These are phyloP conservation scores for Phacellophora camtschatica DNA, from an alignment of 30 jellyfish, hydroid and myxozoan genomes.

Conservation along the genomic window DNA sequence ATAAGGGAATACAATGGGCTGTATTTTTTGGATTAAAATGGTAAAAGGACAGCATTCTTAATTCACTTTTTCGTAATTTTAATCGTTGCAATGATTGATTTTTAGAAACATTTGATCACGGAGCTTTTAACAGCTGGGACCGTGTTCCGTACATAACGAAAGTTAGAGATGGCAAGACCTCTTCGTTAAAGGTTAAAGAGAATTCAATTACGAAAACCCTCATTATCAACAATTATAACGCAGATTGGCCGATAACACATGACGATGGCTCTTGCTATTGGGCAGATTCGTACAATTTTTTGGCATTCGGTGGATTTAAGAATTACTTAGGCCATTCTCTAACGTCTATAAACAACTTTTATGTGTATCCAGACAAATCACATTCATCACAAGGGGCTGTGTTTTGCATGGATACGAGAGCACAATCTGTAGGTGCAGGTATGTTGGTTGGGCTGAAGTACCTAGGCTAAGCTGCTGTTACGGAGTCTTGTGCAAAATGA, in stretches of 20 bases:
- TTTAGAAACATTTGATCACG: constrained; percentile 92
- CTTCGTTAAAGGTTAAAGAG: constrained; percentile 62
- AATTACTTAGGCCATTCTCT: constrained; percentile 85
- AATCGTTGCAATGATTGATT: background rate
- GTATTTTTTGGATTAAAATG: no score
- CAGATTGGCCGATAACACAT: constrained; percentile 95
- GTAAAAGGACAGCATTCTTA: background rate
- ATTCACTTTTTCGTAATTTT: background rate
- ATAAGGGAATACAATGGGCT: no score
- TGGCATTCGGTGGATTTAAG: constrained; percentile 92
- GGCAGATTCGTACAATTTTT: constrained; percentile 78
- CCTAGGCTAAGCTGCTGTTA: background rate
- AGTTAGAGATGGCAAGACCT: constrained; percentile 49
- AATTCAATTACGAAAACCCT: constrained; percentile 60
- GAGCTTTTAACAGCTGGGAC: constrained; percentile 96
- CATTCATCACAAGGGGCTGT: constrained; percentile 32
- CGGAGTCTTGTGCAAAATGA: no score
- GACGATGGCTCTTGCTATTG: constrained; percentile 97
- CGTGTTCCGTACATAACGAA: constrained; percentile 90
- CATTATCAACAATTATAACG: constrained; percentile 72
- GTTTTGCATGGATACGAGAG: constrained; percentile 81
- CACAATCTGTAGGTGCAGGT: constrained; percentile 76
- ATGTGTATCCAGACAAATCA: constrained; percentile 84
- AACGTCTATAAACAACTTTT: constrained; percentile 55
- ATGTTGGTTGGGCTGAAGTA: background rate